These are phyloP conservation scores for Toxotes chatareus DNA, from an alignment of 2,113 vertebrate genomes.

Conservation along the genomic window DNA sequence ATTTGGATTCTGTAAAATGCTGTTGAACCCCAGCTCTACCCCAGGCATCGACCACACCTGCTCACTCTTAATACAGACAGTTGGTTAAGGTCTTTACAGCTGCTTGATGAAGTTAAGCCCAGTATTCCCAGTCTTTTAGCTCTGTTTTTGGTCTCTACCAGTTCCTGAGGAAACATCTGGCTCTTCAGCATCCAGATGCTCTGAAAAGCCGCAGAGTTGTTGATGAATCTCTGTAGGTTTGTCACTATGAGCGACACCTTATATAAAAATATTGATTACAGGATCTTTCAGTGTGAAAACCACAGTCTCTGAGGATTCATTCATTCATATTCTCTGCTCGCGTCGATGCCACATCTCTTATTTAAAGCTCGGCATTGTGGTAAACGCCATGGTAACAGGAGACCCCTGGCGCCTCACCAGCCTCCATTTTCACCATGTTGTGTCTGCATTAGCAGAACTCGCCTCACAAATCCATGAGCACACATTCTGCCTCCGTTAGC, in stretches of 20 bases:
- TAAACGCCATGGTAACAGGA: slow-evolving; percentile 21
- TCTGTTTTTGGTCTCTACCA: background rate
- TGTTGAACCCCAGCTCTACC: no score
- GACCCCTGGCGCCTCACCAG: background rate
- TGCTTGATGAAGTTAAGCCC: no score
- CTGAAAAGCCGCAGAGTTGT: slow-evolving; percentile 6
- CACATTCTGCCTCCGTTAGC: background rate
- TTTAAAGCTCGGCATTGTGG: slow-evolving; percentile 12
- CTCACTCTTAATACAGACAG: no score
- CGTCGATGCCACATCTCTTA: background rate
- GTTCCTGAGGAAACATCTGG: background rate
- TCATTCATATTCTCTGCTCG: background rate
- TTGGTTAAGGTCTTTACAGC: no score
- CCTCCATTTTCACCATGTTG: background rate
- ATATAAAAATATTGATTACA: background rate
- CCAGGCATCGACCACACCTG: no score
- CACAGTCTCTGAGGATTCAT: background rate
- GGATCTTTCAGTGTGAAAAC: background rate
- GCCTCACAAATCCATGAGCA: background rate
- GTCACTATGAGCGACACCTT: background rate
- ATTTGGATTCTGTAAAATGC: no score
- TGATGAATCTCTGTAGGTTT: background rate
- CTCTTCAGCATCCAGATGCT: background rate
- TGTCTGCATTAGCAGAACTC: background rate
- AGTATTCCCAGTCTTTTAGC: no score